These are phyloP conservation scores for Notodonta dromedarius DNA, from an alignment of 2,888 invertebrate genomes.

Conservation along the genomic window DNA sequence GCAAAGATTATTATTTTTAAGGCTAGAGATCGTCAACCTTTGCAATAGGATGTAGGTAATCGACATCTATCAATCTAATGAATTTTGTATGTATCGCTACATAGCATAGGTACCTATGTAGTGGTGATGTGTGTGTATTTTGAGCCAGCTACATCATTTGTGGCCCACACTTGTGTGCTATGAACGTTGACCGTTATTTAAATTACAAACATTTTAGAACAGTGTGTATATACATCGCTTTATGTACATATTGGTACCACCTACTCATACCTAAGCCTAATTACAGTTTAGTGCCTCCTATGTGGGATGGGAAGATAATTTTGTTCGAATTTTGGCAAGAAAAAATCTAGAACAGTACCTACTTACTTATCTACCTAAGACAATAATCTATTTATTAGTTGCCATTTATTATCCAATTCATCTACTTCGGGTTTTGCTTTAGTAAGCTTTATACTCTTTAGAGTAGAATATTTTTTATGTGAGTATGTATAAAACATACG, in stretches of 20 bases:
- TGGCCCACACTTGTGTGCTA: slow-evolving; percentile 20
- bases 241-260: not conserved
- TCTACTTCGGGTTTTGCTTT: no score
- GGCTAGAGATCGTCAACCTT: slow-evolving; percentile 40
- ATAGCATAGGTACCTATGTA: not conserved
- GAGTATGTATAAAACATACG: no score
- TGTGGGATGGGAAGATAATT: not conserved
- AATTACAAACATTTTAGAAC: slow-evolving; percentile 24
- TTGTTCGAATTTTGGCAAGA: no score
- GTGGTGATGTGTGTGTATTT: slow-evolving; percentile 14
- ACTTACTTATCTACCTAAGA: no score
- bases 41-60: slow-evolving; percentile 20
- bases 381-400: no score
- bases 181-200: slow-evolving; percentile 31
- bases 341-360: no score
- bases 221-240: not conserved
- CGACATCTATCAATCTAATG: slow-evolving; percentile 32
- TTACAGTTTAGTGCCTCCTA: not conserved
- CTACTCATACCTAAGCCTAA: not conserved
- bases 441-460: no score
- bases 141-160: slow-evolving; percentile 23
- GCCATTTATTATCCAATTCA: no score
- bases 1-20: slow-evolving; percentile 17
- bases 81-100: slow-evolving; percentile 13
- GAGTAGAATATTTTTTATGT: no score